Conservation (phyloP, 2,797 vertebrate genomes). For the Coluber constrictor region DNA sequence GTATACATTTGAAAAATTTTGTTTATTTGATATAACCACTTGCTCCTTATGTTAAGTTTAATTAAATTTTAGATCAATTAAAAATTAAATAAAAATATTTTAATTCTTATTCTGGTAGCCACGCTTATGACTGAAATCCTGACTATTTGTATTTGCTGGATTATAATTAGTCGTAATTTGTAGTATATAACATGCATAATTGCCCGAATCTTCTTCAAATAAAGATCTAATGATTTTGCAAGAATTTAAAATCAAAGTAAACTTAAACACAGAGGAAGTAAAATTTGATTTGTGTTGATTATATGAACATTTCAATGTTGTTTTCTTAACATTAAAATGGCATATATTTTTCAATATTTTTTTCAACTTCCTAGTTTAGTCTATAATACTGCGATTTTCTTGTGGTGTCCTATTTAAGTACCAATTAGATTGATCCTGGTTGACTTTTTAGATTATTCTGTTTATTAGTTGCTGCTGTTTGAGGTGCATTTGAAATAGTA, state of each 20-base stretch:
- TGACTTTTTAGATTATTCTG: background rate
- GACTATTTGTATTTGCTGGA: background rate
- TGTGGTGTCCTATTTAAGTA: background rate
- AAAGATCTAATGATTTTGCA: background rate
- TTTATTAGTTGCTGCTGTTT: background rate
- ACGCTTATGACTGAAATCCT: background rate
- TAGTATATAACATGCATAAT: background rate
- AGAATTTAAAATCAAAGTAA: background rate
- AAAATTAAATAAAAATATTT: background rate
- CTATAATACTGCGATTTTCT: background rate
- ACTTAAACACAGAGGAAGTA: background rate
- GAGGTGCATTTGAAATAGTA: background rate
- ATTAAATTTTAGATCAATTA: background rate
- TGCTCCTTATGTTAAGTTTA: background rate
- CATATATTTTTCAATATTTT: background rate
- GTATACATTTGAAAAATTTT: background rate
- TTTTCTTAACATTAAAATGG: background rate
- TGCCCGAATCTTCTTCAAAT: background rate
- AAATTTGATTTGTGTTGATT: background rate
- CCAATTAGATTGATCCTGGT: background rate
- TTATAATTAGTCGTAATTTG: background rate
- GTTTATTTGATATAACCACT: background rate
- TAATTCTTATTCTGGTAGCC: background rate
- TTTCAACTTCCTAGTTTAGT: background rate
- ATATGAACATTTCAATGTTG: background rate